Evolutionary conservation across 2,113 vertebrate genomes (phyloP).

Genomic region (Antechinus flavipes): DNA sequence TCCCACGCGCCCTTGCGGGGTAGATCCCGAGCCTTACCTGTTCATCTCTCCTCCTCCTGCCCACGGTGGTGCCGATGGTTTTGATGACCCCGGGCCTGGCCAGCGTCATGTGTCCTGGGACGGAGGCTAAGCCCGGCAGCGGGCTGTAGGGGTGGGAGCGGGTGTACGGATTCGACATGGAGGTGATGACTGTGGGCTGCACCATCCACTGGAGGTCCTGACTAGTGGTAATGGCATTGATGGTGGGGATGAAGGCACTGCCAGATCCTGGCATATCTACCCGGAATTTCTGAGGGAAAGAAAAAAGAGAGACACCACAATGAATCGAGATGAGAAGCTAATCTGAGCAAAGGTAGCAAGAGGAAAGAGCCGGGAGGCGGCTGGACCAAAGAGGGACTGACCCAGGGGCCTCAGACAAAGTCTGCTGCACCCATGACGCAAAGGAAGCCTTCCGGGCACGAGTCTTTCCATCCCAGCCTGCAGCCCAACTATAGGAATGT

Average conservation of each 20-base stretch:
- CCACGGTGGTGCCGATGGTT: slow-evolving; percentile 94
- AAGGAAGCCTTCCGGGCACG: not conserved
- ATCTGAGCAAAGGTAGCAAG: slow-evolving; percentile 47
- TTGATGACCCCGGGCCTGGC: slow-evolving; percentile 97
- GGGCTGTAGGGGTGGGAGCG: slow-evolving; percentile 95
- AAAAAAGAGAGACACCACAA: slow-evolving; percentile 31
- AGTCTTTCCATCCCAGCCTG: not conserved
- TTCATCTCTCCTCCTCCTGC: slow-evolving; percentile 95
- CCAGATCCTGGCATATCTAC: slow-evolving; percentile 99
- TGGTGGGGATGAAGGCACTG: slow-evolving; percentile 98
- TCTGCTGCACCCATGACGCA: not conserved
- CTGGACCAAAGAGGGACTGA: not conserved
- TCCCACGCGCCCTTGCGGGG: accelerated
- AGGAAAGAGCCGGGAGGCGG: not conserved
- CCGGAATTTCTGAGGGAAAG: slow-evolving; percentile 93
- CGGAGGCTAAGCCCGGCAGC: slow-evolving; percentile 89
- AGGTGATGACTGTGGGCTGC: slow-evolving; percentile 99
- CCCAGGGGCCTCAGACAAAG: not conserved
- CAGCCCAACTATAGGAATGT: not conserved
- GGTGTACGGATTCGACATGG: slow-evolving; percentile 97
- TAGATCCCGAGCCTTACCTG: slow-evolving; percentile 87
- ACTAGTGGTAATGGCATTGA: slow-evolving; percentile 99
- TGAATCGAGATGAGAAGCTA: slow-evolving; percentile 47
- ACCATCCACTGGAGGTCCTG: slow-evolving; percentile 99
- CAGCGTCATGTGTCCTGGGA: slow-evolving; percentile 92